Percentiles rank a stretch among this genome's conserved stretches.
These are phyloP conservation scores for Dinothrombium tinctorium DNA, from an alignment of 1,140 invertebrate species.

Conservation along the genomic window DNA sequence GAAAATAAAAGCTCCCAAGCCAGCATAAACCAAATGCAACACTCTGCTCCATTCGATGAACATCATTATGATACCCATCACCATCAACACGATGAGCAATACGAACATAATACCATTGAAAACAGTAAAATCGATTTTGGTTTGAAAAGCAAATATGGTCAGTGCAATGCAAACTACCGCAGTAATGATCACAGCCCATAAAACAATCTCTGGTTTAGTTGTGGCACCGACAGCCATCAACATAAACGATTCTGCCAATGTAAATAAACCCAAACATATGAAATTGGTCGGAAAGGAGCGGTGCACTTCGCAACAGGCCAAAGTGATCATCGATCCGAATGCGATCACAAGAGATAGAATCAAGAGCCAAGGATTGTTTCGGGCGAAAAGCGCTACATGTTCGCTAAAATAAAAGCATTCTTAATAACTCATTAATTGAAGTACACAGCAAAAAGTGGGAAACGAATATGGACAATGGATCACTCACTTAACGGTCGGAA, in stretches of 20 bases:
- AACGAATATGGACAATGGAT: too few relatives aligned
- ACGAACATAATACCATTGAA: slow-evolving; percentile 42
- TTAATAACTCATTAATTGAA: too few relatives aligned
- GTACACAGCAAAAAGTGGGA: too few relatives aligned
- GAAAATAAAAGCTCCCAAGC: slow-evolving; percentile 56
- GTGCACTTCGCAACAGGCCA: slow-evolving; percentile 66
- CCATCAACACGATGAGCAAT: slow-evolving; percentile 42
- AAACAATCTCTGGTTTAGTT: slow-evolving; percentile 24
- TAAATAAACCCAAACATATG: slow-evolving; percentile 58
- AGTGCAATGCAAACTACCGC: slow-evolving; percentile 26
- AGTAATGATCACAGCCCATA: slow-evolving; percentile 56
- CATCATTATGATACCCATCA: slow-evolving; percentile 54
- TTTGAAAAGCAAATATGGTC: slow-evolving; percentile 45
- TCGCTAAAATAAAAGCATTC: too few relatives aligned
- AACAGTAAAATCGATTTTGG: slow-evolving; percentile 63
- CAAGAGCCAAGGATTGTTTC: background rate
- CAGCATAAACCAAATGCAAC: slow-evolving; percentile 44
- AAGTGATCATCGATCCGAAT: slow-evolving; percentile 16
- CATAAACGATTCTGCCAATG: slow-evolving; percentile 2
- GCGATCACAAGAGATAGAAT: background rate
- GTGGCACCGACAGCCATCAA: slow-evolving; percentile 18
- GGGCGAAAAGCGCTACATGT: background rate
- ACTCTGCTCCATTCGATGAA: slow-evolving; percentile 32
- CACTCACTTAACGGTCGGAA: too few relatives aligned
- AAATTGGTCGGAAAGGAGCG: slow-evolving; percentile 63